These are phyloP conservation scores for Hycleus cichorii DNA, from an alignment of 1,140 invertebrate genomes.

Conservation along the genomic window DNA sequence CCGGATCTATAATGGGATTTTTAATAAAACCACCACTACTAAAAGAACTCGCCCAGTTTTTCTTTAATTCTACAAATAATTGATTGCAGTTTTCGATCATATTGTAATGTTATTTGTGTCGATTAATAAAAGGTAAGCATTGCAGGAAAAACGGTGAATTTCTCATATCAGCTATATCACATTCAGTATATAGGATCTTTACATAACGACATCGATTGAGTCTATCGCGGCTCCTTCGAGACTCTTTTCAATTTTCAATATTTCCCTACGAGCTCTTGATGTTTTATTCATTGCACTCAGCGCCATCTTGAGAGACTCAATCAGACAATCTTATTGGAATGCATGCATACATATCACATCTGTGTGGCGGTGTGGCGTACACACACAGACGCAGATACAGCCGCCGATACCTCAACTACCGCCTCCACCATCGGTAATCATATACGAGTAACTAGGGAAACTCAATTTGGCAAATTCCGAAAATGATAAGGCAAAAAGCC, in stretches of 20 bases:
- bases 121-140: too few relatives aligned
- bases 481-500: too few relatives aligned
- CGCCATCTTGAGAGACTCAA: constrained; percentile 39
- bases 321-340: constrained; percentile 39
- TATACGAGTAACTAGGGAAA: too few relatives aligned
- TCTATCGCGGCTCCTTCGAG: constrained; percentile 36
- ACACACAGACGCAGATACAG: too few relatives aligned
- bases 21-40: neutral
- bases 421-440: too few relatives aligned
- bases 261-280: constrained; percentile 40
- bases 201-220: constrained; percentile 39
- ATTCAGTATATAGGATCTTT: constrained; percentile 31
- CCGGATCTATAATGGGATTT: constrained; percentile 9
- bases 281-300: constrained; percentile 41
- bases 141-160: too few relatives aligned
- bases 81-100: too few relatives aligned
- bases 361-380: constrained; percentile 9
- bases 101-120: too few relatives aligned
- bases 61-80: too few relatives aligned
- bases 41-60: too few relatives aligned
- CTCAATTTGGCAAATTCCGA: too few relatives aligned
- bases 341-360: constrained; percentile 29
- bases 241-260: constrained; percentile 41
- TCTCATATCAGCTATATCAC: constrained; percentile 20
- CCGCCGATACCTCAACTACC: too few relatives aligned